A percentile compares a stretch with the other conserved stretches of the same genome.
Evolutionary conservation across 2,888 invertebrate genomes (phyloP).

Genomic region (Nemapogon koenigi): DNA sequence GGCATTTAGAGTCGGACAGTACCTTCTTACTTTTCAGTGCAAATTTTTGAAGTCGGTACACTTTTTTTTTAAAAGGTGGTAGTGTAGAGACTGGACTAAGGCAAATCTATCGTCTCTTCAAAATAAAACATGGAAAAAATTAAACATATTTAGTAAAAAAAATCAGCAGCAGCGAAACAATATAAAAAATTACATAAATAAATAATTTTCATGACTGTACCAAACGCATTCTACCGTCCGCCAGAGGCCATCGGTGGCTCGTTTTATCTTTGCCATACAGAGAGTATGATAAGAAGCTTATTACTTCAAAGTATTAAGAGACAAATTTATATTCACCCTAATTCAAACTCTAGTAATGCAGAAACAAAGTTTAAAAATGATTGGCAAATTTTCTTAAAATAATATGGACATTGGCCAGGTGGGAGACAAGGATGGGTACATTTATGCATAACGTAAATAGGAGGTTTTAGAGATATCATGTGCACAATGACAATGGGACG

Average conservation of each 20-base stretch:
- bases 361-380: not conserved
- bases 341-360: not conserved
- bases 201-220: slow-evolving; percentile 29
- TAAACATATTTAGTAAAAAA: not conserved
- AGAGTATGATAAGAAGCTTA: slow-evolving; percentile 59
- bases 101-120: no score
- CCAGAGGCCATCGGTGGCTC: slow-evolving; percentile 42
- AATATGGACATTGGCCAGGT: slow-evolving; percentile 10
- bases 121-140: not conserved
- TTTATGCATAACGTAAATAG: slow-evolving; percentile 20
- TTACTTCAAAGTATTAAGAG: slow-evolving; percentile 49
- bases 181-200: not conserved
- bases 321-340: not conserved
- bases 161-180: not conserved
- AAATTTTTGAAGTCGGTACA: no score
- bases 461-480: slow-evolving; percentile 30
- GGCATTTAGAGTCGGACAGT: no score
- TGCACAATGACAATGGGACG: slow-evolving; percentile 25
- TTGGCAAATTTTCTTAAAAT: not conserved
- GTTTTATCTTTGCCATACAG: slow-evolving; percentile 57
- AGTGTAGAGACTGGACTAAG: no score
- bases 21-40: no score
- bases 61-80: no score
- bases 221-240: slow-evolving; percentile 33
- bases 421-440: slow-evolving; percentile 8